Evolutionary conservation across 92 coral and sea anemone genomes (phyloP).

Genomic region (Ricordea florida): DNA sequence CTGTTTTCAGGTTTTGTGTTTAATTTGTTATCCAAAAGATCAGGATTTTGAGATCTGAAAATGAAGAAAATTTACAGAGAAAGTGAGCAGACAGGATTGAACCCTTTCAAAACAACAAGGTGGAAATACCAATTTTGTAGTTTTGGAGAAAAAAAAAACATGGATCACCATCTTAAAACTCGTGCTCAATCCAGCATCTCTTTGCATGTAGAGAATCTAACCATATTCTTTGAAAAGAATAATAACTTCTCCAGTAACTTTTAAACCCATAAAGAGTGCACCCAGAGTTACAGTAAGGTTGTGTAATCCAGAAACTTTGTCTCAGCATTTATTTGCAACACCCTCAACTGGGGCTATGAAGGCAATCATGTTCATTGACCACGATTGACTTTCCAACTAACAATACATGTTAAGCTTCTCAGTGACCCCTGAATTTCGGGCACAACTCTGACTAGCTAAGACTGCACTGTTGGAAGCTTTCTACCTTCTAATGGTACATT

Average conservation of each 20-base stretch:
- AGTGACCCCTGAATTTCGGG: background rate
- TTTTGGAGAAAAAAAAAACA: background rate
- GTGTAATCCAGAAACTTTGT: too few relatives aligned
- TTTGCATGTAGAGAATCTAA: background rate
- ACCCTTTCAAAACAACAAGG: background rate
- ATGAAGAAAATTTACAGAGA: background rate
- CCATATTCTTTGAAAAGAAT: background rate
- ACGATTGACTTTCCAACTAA: background rate
- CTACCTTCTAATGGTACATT: background rate
- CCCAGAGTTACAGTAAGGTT: background rate
- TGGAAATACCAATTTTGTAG: background rate
- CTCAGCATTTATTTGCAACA: background rate
- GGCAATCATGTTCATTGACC: background rate
- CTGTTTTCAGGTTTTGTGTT: too few relatives aligned
- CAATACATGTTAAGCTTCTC: background rate
- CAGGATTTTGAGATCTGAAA: conserved; percentile 10
- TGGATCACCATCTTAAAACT: background rate
- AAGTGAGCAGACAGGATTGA: background rate
- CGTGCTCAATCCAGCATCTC: background rate
- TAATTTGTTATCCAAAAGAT: too few relatives aligned
- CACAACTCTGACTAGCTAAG: background rate
- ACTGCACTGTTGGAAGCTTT: background rate
- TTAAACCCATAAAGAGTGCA: background rate
- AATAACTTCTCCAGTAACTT: background rate
- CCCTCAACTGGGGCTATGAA: conserved; percentile 1